These are phyloP conservation scores for Drosophila melanogaster DNA, from an alignment of 1,140 invertebrate genomes.

Conservation along the genomic window DNA sequence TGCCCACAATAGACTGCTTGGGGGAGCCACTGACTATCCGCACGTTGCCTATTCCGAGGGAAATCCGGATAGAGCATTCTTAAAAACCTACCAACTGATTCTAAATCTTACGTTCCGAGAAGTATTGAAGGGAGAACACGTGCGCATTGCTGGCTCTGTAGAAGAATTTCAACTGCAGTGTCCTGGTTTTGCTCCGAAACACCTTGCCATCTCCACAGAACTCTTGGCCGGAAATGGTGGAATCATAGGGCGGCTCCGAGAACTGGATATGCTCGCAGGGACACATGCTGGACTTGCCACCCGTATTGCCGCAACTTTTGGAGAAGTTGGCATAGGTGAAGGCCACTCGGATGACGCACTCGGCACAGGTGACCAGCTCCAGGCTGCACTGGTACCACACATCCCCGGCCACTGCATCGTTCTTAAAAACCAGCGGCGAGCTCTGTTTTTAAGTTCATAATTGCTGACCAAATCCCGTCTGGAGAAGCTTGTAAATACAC, in stretches of 20 bases:
- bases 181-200: constrained; percentile 88
- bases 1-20: constrained; percentile 67
- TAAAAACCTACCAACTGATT: no score
- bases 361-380: constrained; percentile 89
- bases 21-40: constrained; percentile 86
- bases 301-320: constrained; percentile 80
- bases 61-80: not conserved
- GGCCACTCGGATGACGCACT: constrained; percentile 88
- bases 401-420: constrained; percentile 50
- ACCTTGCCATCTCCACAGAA: constrained; percentile 87
- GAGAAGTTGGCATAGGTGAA: constrained; percentile 86
- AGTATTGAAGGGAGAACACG: constrained; percentile 88
- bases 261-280: constrained; percentile 89
- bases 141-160: constrained; percentile 87
- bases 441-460: constrained; percentile 48
- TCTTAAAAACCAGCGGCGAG: constrained; percentile 59
- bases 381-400: constrained; percentile 87
- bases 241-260: constrained; percentile 88
- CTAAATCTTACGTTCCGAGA: constrained; percentile 87
- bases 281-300: constrained; percentile 75
- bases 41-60: constrained; percentile 86
- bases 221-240: constrained; percentile 86
- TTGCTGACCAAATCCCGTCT: not conserved
- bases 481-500: constrained; percentile 6
- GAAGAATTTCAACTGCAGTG: constrained; percentile 87